Base-by-base conservation (phyloP, 2,888 invertebrate genomes). In the Melieria picta region DNA sequence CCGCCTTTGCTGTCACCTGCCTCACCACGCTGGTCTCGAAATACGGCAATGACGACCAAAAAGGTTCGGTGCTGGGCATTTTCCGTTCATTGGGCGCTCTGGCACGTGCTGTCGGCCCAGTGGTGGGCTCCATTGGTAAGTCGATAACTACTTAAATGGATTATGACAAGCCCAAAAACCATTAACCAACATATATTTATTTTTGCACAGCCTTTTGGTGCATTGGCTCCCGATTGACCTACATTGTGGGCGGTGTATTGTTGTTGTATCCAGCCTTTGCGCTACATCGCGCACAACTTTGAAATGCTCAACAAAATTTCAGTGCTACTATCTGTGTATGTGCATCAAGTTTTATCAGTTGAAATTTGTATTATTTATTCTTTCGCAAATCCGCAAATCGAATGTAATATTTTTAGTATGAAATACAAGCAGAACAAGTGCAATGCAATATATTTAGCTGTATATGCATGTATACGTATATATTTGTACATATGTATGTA, bases 41-140 rank as follows among this genome's bases (percentile, higher is more conserved):
- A 76, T 92, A 93, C 83, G 94, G 94, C 6, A 91, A 92, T 52
- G 90, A 88, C 72, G 92, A 92, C 82, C 94, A 97, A 81, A 97
- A 98, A 83, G 99, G 99, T 46, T 93, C 93, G 0, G 94, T 96
- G 76, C 91, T 98, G 83, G 99, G 99, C 10, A 94, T 96, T 76
- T 95, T 98, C 83, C 90, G 99, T 73, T 98, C 98, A 1, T 89
- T 99, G 52, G 99, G 99, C 13, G 96, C 98, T 1, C 88, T 99
- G 58, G 98, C 98, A 0, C 89, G 99, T 77, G 97, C 97, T 42
- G 86, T 95, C 48, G 99, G 99, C 4, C 99, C 99, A 0, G 89
- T 98, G 68, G 85, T 96, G 11, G 94, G 97, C 43, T 95, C 96
- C 67, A 89, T 94, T 77, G 90, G 96, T 95, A 87, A 85, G 74